These are phyloP conservation scores for Bombus picipes DNA, from an alignment of 1,140 invertebrate species.

Conservation along the genomic window DNA sequence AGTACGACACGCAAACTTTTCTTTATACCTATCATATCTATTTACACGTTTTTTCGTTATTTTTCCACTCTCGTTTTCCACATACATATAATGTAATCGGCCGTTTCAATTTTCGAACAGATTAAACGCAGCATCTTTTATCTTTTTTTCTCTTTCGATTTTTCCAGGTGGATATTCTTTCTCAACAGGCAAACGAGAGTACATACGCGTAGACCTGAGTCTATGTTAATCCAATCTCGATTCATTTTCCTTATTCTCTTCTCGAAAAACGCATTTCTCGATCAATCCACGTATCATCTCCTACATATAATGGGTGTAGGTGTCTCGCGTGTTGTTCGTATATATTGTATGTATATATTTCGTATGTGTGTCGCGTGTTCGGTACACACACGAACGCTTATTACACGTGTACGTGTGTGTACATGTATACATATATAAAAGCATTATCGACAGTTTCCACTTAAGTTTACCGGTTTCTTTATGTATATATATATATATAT, in stretches of 20 bases:
- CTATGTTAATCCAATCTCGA: not conserved
- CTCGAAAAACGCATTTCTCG: not conserved
- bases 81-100: not conserved
- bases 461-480: constrained; percentile 66
- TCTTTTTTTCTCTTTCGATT: not conserved
- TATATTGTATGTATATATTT: constrained; percentile 46
- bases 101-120: not conserved
- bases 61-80: not conserved
- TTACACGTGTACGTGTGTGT: constrained; percentile 19
- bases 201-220: not conserved
- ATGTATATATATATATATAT: constrained; percentile 53
- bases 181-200: not conserved
- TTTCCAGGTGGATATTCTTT: not conserved
- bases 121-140: not conserved
- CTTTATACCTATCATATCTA: constrained; percentile 57
- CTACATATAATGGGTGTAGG: not conserved
- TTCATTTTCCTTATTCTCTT: not conserved
- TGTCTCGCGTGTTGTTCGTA: constrained; percentile 30
- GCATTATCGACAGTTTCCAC: constrained; percentile 78
- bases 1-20: constrained; percentile 8
- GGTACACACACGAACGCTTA: not conserved
- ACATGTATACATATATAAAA: constrained; percentile 79
- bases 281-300: not conserved
- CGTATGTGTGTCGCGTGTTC: constrained; percentile 47
- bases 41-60: constrained; percentile 67